A percentile compares a stretch with the other conserved stretches of the same genome.
These are phyloP conservation scores for Beris morrisii DNA, from an alignment of 2,888 invertebrate genomes.

Conservation along the genomic window DNA sequence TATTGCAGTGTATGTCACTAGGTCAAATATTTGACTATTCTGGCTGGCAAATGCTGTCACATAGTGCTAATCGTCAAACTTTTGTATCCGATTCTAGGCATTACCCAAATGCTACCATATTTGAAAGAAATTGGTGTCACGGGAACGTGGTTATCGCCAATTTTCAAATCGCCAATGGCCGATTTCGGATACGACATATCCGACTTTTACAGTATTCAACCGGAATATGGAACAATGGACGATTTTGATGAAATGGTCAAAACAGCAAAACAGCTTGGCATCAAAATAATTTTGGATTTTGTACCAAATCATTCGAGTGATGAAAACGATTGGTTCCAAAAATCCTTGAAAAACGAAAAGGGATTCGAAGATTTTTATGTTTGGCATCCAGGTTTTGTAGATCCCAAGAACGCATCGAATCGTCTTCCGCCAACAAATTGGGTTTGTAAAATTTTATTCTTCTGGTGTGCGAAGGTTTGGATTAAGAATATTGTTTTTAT, in stretches of 20 bases:
- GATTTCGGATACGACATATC: constrained; percentile 81
- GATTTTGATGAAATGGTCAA: constrained; percentile 67
- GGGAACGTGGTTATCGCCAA: constrained; percentile 73
- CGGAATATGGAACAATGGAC: constrained; percentile 68
- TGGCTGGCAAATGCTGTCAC: too few species aligned
- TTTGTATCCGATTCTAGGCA: constrained; percentile 55
- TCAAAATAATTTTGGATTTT: constrained; percentile 67
- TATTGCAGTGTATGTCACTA: too few species aligned
- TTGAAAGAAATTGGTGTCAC: constrained; percentile 69
- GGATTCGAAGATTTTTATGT: constrained; percentile 70
- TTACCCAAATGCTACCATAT: constrained; percentile 63
- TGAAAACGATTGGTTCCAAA: constrained; percentile 82
- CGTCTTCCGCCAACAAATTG: constrained; percentile 72
- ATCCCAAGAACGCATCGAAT: constrained; percentile 51
- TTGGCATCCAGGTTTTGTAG: constrained; percentile 66
- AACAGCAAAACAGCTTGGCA: constrained; percentile 59
- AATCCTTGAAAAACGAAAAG: constrained; percentile 65
- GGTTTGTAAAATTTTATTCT: constrained; percentile 57
- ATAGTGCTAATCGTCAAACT: too few species aligned
- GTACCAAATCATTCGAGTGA: constrained; percentile 80
- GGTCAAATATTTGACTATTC: too few species aligned
- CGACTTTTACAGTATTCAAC: constrained; percentile 69
- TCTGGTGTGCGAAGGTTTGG: neutral
- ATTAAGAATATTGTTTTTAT: constrained; percentile 25
- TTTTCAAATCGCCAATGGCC: constrained; percentile 73